phyloP scores from a whole-genome alignment of 2,797 vertebrate genomes.

The Gymnoscopelus microlampas region DNA sequence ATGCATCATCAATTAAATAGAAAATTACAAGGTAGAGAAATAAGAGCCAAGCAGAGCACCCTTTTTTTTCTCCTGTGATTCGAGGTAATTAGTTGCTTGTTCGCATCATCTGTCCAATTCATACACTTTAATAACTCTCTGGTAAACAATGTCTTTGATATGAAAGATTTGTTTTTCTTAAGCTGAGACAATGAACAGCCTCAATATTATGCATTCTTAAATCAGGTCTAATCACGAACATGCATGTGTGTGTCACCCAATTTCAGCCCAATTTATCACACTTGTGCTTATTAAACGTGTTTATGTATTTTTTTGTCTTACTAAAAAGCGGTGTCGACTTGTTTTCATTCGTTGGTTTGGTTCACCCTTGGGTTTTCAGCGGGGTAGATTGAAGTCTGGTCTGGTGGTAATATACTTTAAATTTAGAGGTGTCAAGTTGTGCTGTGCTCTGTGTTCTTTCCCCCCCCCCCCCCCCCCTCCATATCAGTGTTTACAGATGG shows the following conservation, averaged over 20 bases:
- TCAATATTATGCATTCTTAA: constrained; percentile 20
- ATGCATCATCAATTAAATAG: constrained; percentile 44
- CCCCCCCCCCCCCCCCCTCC: constrained; percentile 14
- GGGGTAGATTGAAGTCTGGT: background rate
- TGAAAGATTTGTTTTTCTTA: constrained; percentile 26
- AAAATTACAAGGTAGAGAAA: constrained; percentile 9
- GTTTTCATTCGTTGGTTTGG: constrained; percentile 4
- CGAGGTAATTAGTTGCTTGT: constrained; percentile 12
- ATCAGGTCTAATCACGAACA: constrained; percentile 35
- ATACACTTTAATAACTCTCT: background rate
- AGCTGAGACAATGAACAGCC: constrained; percentile 17
- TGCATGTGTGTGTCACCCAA: constrained; percentile 21
- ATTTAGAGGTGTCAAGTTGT: constrained; percentile 45
- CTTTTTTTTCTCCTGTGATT: background rate
- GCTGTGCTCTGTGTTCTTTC: constrained; percentile 31
- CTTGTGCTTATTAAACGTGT: background rate
- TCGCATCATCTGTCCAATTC: background rate
- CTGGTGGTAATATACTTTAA: constrained; percentile 27
- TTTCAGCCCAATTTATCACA: constrained; percentile 41
- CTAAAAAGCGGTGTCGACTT: constrained; percentile 14
- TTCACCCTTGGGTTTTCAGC: constrained; percentile 28
- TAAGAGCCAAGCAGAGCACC: constrained; percentile 7
- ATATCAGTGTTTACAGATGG: constrained; percentile 72
- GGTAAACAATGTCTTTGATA: background rate
- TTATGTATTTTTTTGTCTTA: too few species aligned